Percentiles rank a stretch among this genome's conserved stretches.
phyloP scores from a whole-genome alignment of 2,113 vertebrate genomes.

The Notothenia rossii region DNA sequence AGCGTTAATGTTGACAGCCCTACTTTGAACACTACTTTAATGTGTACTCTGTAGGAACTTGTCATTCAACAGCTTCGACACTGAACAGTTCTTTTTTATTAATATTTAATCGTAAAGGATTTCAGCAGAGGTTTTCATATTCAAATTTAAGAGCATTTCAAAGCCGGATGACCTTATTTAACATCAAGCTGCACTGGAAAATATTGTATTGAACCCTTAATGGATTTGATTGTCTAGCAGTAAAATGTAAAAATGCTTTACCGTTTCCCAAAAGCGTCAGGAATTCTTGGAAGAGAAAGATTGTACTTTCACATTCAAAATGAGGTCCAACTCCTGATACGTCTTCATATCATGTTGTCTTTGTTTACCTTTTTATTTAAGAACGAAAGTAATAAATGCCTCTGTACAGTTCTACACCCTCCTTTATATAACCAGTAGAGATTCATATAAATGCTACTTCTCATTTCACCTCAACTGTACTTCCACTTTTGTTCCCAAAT shows the following conservation, averaged over 20 bases:
- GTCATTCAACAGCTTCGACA: background rate
- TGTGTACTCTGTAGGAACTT: background rate
- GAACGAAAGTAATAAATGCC: background rate
- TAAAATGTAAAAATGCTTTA: background rate
- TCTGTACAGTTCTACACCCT: background rate
- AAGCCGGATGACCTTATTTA: background rate
- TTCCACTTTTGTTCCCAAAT: conserved; percentile 52
- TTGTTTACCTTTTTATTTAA: background rate
- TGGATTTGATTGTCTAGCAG: background rate
- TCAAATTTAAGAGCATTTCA: background rate
- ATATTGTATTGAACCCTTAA: fast-evolving
- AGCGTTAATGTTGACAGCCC: too few species aligned
- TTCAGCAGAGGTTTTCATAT: background rate
- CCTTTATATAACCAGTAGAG: conserved; percentile 5
- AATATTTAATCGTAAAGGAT: background rate
- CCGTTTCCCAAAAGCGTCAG: background rate
- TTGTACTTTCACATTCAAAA: conserved; percentile 21
- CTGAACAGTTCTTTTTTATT: background rate
- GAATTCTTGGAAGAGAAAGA: background rate
- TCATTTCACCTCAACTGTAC: conserved; percentile 25
- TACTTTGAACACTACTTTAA: background rate
- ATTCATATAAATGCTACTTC: conserved; percentile 27
- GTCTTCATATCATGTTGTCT: too few species aligned
- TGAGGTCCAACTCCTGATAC: background rate
- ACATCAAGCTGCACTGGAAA: background rate